These are phyloP conservation scores for Astreopora myriophthalma DNA, from an alignment of 64 coral and sea anemone species.

Conservation along the genomic window DNA sequence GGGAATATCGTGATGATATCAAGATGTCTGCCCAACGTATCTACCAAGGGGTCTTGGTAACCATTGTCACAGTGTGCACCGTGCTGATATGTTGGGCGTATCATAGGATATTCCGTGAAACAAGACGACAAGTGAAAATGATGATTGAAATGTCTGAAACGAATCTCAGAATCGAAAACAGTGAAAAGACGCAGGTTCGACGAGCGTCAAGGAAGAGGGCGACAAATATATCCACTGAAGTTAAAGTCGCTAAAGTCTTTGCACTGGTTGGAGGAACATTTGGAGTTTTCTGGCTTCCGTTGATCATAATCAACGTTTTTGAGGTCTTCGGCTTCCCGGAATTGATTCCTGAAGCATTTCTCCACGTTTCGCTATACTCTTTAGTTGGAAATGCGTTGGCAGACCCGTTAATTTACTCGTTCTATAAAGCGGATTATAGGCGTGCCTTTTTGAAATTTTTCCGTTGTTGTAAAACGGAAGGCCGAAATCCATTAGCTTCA, in stretches of 20 bases:
- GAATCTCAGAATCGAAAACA: constrained; percentile 22
- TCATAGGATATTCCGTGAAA: constrained; percentile 69
- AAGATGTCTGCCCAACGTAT: constrained; percentile 29
- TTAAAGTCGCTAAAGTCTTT: constrained; percentile 83
- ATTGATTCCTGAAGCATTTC: constrained; percentile 41
- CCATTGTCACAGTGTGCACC: constrained; percentile 50
- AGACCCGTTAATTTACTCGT: constrained; percentile 78
- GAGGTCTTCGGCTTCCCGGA: constrained; percentile 13
- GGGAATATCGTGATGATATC: constrained; percentile 50
- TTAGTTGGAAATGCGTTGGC: constrained; percentile 78
- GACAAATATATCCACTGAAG: constrained; percentile 61
- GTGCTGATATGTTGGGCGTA: constrained; percentile 65
- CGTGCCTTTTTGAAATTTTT: constrained; percentile 48
- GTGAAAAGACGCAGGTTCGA: background rate
- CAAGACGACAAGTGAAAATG: constrained; percentile 64
- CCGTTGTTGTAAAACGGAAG: background rate
- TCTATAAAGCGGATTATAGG: constrained; percentile 76
- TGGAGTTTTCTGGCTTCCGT: constrained; percentile 77
- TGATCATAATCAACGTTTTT: constrained; percentile 83
- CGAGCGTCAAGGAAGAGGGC: background rate
- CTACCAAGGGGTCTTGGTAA: constrained; percentile 71
- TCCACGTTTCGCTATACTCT: constrained; percentile 70
- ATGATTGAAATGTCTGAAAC: constrained; percentile 41
- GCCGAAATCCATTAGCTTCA: background rate
- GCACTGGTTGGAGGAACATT: constrained; percentile 75